Evolutionary conservation across 2,113 vertebrate genomes (phyloP), one percentile per base, ranked within the genome.

Genomic region (Ophiodon elongatus): DNA sequence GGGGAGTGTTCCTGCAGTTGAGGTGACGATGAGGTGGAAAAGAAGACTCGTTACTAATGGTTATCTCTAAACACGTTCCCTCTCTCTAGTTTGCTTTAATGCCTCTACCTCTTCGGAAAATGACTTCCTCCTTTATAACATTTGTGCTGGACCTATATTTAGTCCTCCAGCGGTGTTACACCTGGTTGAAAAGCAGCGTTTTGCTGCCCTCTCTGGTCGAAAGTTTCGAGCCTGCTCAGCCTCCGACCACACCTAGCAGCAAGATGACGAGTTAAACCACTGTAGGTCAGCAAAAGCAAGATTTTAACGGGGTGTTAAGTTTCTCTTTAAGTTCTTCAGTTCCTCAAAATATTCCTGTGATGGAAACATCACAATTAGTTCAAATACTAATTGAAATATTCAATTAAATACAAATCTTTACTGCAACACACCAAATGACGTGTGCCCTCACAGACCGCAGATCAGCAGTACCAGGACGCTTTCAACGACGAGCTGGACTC

Each of bases 391-490:
- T 54, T 41, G 35, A 14, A 71, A 39, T 27, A 17, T 45, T 80
- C 6, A 45, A 1, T 54, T 13, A 54, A 73, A 65, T 62, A 8
- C n/a, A n/a, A n/a, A n/a, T 54, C 0, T 13, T 15, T 1, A 9
- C 45, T 1, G 14, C 35, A 4, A 47, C 39, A 27, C 13, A 19
- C 35, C 19, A 15, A 19, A 70, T 39, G 4, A 4, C 56, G 14
- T 76, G 27, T 69, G 3, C 14, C 41, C 21, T 31, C 1, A 0
- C 88, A 99, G 98, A 98, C 97, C 0, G 97, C 97, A 0, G 97
- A 99, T 74, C 97, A 97, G 76, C 97, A 98, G 89, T 99, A 99
- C 91, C 96, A 97, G 94, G 98, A 99, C 0, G 98, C 98, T 1
- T 99, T 99, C 91, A 98, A 96, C 0, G 97, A 98, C 0, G 98